These are phyloP conservation scores for Callopanchax toddi DNA, from an alignment of 2,113 vertebrate species.

Conservation along the genomic window DNA sequence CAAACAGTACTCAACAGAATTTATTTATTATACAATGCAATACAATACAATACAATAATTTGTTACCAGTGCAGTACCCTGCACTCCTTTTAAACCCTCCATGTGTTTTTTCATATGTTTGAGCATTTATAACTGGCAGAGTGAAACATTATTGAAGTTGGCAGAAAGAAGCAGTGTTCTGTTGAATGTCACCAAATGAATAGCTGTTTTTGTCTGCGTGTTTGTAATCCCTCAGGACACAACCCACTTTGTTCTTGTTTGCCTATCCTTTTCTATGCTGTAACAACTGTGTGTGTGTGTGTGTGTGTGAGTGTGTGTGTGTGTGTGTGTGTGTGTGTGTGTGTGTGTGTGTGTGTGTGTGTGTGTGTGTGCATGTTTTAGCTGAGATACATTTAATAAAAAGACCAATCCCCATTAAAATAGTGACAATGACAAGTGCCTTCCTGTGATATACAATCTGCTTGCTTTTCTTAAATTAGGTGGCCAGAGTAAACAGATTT, in stretches of 20 bases:
- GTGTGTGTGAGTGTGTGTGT: no score
- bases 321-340: no score
- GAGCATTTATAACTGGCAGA: neutral
- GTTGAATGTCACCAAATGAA: slow-evolving; percentile 1
- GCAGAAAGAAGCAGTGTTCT: neutral
- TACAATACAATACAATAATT: no score
- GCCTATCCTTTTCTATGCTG: neutral
- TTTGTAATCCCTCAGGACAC: slow-evolving; percentile 1
- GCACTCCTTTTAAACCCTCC: neutral
- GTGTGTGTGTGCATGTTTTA: slow-evolving; percentile 4
- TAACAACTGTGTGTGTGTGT: neutral
- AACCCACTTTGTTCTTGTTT: slow-evolving; percentile 1
- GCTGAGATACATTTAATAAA: slow-evolving; percentile 23
- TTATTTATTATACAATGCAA: no score
- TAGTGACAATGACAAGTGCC: neutral
- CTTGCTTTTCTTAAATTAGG: slow-evolving; percentile 25
- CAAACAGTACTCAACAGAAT: no score
- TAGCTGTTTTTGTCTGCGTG: neutral
- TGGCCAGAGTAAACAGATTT: slow-evolving; percentile 5
- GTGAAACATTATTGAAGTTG: neutral
- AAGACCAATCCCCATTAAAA: neutral
- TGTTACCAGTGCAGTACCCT: no score
- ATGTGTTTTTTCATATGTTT: neutral
- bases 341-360: no score
- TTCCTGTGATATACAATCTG: slow-evolving; percentile 18